phyloP scores from a whole-genome alignment of 2,113 vertebrate species.

The Sapayoa aenigma region DNA sequence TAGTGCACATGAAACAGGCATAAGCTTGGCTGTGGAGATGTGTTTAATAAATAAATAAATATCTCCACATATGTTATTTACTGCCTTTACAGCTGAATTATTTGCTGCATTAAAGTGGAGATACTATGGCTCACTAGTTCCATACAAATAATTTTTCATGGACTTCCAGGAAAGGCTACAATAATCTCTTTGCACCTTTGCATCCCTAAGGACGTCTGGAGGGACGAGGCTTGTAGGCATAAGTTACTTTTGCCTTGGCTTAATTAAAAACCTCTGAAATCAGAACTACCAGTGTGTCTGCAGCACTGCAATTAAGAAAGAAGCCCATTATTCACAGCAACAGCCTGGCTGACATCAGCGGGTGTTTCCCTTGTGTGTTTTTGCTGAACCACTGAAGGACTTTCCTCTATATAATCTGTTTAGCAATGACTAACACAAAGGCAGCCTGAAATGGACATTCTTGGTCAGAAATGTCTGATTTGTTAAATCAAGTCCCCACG shows the following conservation, averaged over 20 bases:
- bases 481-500: accelerated
- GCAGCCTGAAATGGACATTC: not conserved
- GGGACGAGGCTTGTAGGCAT: conserved; percentile 53
- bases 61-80: accelerated
- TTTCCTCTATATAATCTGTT: conserved; percentile 17
- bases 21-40: not conserved
- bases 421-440: not conserved
- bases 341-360: conserved; percentile 35
- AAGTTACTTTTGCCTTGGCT: not conserved
- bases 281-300: not conserved
- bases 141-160: not conserved
- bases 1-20: accelerated
- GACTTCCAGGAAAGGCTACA: not conserved
- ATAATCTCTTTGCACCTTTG: not conserved
- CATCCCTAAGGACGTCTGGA: conserved; percentile 65
- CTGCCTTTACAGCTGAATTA: not conserved
- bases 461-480: not conserved
- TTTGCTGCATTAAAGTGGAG: not conserved
- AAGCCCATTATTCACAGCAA: conserved; percentile 41
- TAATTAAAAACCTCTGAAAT: conserved; percentile 57
- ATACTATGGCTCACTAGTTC: not conserved
- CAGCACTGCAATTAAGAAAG: conserved; percentile 32
- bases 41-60: not conserved
- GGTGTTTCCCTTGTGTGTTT: conserved; percentile 28
- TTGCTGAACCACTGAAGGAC: conserved; percentile 13